A percentile compares a stretch with the other conserved stretches of the same genome.
Evolutionary conservation across 2,797 vertebrate species (phyloP).

Genomic region (Periparus ater): DNA sequence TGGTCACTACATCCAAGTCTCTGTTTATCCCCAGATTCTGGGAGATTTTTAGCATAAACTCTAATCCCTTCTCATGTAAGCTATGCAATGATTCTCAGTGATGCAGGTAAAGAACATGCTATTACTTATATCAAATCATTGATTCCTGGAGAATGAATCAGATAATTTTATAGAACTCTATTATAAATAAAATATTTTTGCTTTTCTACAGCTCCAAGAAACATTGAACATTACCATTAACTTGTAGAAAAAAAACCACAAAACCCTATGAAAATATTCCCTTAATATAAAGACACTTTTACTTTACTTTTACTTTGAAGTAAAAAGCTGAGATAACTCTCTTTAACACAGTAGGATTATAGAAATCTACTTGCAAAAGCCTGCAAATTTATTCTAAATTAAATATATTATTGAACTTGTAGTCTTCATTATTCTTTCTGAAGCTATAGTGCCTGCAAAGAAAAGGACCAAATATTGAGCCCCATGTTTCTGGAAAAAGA

Average conservation of each 20-base stretch:
- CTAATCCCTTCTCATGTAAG: not conserved
- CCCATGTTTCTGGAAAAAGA: conserved; percentile 1
- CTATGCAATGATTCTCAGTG: not conserved
- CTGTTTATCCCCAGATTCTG: not conserved
- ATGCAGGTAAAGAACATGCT: not conserved
- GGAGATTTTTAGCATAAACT: not conserved
- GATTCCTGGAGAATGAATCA: not conserved
- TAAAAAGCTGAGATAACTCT: not conserved
- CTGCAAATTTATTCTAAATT: not conserved
- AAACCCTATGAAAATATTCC: not conserved
- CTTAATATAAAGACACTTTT: not conserved
- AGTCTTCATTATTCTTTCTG: not conserved
- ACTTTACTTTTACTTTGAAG: not conserved
- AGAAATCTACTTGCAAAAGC: not conserved
- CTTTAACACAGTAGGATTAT: not conserved
- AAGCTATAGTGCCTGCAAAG: not conserved
- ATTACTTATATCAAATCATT: not conserved
- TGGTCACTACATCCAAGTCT: not conserved
- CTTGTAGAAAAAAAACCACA: not conserved
- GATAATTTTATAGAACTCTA: not conserved
- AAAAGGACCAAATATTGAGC: conserved; percentile 3
- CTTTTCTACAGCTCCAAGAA: not conserved
- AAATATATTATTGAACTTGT: not conserved
- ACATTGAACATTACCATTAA: not conserved
- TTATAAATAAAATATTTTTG: not conserved